Evolutionary conservation across 2,888 invertebrate species (phyloP).

Genomic region (Watsonalla cultraria): DNA sequence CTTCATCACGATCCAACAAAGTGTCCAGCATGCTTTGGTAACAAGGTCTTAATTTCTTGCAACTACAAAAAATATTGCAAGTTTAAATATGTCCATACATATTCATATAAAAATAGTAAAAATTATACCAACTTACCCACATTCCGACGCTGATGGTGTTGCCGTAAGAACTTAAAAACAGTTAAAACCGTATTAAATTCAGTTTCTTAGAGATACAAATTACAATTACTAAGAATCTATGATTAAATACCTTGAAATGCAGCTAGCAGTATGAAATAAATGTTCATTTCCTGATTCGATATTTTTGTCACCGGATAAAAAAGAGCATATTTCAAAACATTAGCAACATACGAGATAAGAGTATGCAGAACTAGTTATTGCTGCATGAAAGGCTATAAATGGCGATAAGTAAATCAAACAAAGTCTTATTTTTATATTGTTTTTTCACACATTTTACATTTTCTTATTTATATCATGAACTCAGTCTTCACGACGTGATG

Average conservation of each 20-base stretch:
- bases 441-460: conserved; percentile 9
- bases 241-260: background rate
- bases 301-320: background rate
- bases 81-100: background rate
- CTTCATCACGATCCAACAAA: conserved; percentile 44
- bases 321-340: background rate
- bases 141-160: conserved; percentile 13
- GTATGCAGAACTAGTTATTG: background rate
- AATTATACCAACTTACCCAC: conserved; percentile 29
- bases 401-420: background rate
- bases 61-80: conserved; percentile 31
- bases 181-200: background rate
- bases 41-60: conserved; percentile 43
- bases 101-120: background rate
- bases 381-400: background rate
- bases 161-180: conserved; percentile 9
- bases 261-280: background rate
- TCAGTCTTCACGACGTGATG: conserved; percentile 15
- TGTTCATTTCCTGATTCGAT: background rate
- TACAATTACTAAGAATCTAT: background rate
- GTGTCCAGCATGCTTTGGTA: conserved; percentile 45
- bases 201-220: background rate
- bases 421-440: background rate
- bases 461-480: conserved; percentile 11
- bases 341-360: background rate